These are phyloP conservation scores for Neoscelio sp. DNA, from an alignment of 2,888 invertebrate species.

Conservation along the genomic window DNA sequence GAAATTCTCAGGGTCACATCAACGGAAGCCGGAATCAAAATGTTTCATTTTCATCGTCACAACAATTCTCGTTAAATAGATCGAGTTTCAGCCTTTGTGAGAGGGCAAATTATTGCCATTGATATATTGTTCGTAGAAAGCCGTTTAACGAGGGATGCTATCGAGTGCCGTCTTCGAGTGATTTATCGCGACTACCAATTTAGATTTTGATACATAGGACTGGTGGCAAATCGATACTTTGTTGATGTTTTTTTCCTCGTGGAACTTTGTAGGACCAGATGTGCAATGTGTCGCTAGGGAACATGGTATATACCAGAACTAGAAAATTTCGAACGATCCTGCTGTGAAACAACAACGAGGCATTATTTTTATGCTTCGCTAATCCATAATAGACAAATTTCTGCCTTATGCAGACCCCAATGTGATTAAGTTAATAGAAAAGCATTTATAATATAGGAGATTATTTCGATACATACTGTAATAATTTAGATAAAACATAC, in stretches of 20 bases:
- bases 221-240: slow-evolving; percentile 58
- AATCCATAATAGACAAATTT: slow-evolving; percentile 25
- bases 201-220: slow-evolving; percentile 56
- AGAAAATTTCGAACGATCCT: slow-evolving; percentile 24
- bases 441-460: slow-evolving; percentile 6
- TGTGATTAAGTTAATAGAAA: slow-evolving; percentile 32
- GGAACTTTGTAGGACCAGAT: slow-evolving; percentile 41
- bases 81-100: slow-evolving; percentile 28
- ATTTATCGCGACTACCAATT: slow-evolving; percentile 63
- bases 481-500: too few relatives aligned
- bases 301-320: slow-evolving; percentile 6
- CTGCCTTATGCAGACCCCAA: not conserved
- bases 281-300: slow-evolving; percentile 28
- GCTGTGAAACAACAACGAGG: slow-evolving; percentile 10
- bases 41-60: slow-evolving; percentile 18
- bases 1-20: too few relatives aligned
- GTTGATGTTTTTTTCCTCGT: slow-evolving; percentile 33
- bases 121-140: slow-evolving; percentile 55
- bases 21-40: slow-evolving; percentile 1
- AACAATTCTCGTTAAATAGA: slow-evolving; percentile 30
- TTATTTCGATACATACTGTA: too few relatives aligned
- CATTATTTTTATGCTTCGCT: slow-evolving; percentile 37
- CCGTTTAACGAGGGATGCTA: slow-evolving; percentile 56
- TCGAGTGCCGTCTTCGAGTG: slow-evolving; percentile 46
- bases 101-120: slow-evolving; percentile 47